Evolutionary conservation across 2,113 vertebrate genomes (phyloP).

Genomic region (Cynopterus brachyotis): DNA sequence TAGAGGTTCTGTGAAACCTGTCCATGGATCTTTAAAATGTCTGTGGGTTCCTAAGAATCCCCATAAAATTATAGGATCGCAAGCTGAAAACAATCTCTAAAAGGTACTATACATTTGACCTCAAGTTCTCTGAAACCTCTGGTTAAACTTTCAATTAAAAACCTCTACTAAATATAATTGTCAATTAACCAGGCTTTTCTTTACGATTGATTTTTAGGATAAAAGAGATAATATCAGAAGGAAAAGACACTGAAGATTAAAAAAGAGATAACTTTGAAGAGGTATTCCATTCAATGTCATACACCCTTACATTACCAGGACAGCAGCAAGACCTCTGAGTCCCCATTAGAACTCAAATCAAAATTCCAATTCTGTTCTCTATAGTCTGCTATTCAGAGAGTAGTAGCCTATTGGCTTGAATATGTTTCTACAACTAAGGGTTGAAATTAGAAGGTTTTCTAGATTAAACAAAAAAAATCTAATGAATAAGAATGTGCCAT

Average conservation of each 20-base stretch:
- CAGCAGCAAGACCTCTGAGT: neutral
- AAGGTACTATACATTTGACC: neutral
- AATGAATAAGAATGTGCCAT: neutral
- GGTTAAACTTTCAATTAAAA: neutral
- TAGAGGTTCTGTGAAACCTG: neutral
- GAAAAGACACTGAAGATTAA: neutral
- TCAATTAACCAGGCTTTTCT: neutral
- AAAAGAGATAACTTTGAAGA: neutral
- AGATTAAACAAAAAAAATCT: neutral
- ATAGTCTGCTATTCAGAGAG: neutral
- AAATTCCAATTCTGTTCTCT: neutral
- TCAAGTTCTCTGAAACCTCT: neutral
- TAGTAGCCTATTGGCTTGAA: neutral
- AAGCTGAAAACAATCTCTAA: neutral
- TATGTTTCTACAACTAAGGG: neutral
- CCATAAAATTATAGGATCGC: neutral
- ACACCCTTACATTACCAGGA: neutral
- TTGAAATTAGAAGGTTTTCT: neutral
- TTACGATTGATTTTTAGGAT: neutral
- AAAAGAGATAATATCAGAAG: neutral
- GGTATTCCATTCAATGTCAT: neutral
- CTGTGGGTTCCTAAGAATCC: neutral
- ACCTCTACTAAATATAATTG: neutral
- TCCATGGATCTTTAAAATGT: neutral
- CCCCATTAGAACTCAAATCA: neutral